A percentile compares a stretch with the other conserved stretches of the same genome.
Conservation (phyloP, 2,113 vertebrate genomes). For the Donacobius atricapilla region DNA sequence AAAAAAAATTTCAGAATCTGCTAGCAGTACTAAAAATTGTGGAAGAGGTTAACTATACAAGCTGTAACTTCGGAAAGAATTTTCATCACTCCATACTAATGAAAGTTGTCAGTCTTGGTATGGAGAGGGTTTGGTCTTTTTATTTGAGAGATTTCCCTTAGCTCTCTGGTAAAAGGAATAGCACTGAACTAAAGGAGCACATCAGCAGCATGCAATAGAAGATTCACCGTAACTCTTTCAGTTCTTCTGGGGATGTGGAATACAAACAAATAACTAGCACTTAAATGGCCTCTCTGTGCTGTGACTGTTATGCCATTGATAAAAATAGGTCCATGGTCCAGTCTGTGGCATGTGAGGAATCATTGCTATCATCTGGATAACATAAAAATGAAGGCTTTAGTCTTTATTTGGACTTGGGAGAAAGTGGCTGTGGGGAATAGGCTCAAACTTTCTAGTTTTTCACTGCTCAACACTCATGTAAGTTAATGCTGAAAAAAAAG, state of each 20-base stretch:
- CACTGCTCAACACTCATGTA: background rate
- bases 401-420: slow-evolving; percentile 12
- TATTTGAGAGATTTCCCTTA: background rate
- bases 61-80: background rate
- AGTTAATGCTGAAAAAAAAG: background rate
- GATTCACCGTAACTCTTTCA: background rate
- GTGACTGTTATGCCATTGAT: background rate
- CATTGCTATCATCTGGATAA: background rate
- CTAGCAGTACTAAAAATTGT: background rate
- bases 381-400: background rate
- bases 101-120: background rate
- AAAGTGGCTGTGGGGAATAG: background rate
- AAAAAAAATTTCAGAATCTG: background rate
- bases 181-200: background rate
- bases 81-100: background rate
- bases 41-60: background rate
- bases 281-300: background rate
- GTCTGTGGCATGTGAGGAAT: slow-evolving; percentile 18
- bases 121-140: background rate
- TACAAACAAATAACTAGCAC: background rate
- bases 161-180: background rate
- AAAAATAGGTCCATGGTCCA: slow-evolving; percentile 28
- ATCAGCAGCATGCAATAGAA: background rate
- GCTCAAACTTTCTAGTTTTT: background rate
- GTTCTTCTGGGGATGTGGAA: background rate